Conservation (phyloP, 2,888 invertebrate genomes). For the Acheta domesticus region DNA sequence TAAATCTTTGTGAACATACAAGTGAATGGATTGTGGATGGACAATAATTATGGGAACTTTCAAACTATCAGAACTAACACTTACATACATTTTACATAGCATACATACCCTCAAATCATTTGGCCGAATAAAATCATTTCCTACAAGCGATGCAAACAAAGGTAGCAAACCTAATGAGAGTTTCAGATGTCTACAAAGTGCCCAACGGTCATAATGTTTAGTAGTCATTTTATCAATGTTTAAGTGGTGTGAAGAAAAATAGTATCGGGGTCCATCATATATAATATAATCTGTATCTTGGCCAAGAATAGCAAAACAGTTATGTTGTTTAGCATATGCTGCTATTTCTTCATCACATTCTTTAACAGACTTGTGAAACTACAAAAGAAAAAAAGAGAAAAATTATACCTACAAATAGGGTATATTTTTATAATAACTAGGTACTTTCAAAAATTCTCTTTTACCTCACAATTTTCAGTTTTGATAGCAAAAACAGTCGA, state of each 20-base stretch:
- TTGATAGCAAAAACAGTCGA: conserved; percentile 41
- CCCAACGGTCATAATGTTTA: conserved; percentile 41
- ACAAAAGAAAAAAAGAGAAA: conserved; percentile 2
- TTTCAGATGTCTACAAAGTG: conserved; percentile 39
- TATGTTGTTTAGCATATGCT: conserved; percentile 40
- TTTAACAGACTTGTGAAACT: conserved; percentile 40
- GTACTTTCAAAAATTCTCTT: not conserved
- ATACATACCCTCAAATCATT: conserved; percentile 37
- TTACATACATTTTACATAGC: no score
- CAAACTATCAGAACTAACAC: no score
- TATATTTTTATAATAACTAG: no score
- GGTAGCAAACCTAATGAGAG: conserved; percentile 41
- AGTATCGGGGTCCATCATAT: conserved; percentile 42
- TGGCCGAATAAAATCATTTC: conserved; percentile 40
- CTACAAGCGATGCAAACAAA: conserved; percentile 42
- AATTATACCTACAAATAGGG: no score
- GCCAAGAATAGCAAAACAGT: conserved; percentile 43
- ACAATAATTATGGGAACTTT: no score
- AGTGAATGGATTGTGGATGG: no score
- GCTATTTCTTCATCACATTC: conserved; percentile 44
- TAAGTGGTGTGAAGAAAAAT: conserved; percentile 42
- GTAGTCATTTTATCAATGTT: conserved; percentile 42
- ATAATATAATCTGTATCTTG: conserved; percentile 45
- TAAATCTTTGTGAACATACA: no score
- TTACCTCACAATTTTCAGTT: conserved; percentile 41